phyloP scores from a whole-genome alignment of 2,113 vertebrate species.

The Callocephalon fimbriatum region DNA sequence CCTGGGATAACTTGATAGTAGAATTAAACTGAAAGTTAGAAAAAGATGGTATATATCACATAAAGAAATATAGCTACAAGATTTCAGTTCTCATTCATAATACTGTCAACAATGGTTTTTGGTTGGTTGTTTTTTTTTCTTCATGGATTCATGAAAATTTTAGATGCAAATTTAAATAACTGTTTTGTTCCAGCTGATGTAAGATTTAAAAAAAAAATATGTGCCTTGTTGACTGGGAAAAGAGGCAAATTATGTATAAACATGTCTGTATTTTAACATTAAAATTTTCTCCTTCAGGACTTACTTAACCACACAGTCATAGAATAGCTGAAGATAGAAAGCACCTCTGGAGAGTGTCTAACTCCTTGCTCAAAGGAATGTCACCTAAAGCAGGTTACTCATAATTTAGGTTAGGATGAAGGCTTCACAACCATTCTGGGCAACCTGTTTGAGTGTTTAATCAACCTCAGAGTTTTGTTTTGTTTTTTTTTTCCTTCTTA shows the following conservation, averaged over 20 bases:
- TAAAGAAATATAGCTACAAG: background rate
- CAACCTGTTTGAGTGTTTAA: background rate
- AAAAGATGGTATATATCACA: background rate
- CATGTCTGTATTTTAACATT: background rate
- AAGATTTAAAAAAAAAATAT: background rate
- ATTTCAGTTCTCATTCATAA: background rate
- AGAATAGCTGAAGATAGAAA: background rate
- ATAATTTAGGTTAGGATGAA: background rate
- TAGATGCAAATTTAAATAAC: background rate
- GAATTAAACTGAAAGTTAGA: background rate
- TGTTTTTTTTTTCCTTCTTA: background rate
- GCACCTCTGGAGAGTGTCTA: background rate
- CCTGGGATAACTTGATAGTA: background rate
- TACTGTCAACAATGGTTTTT: background rate
- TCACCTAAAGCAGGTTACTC: background rate
- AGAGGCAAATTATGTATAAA: background rate
- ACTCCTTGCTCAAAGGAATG: background rate
- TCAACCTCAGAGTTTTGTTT: background rate
- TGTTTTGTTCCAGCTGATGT: background rate
- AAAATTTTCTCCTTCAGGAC: background rate
- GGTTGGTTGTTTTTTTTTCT: fast-evolving
- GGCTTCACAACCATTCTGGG: background rate
- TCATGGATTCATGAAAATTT: background rate
- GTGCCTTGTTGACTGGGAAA: background rate
- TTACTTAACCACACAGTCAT: background rate